phyloP scores from a whole-genome alignment of 2,113 vertebrate species.

The Himantopus leucocephalus region DNA sequence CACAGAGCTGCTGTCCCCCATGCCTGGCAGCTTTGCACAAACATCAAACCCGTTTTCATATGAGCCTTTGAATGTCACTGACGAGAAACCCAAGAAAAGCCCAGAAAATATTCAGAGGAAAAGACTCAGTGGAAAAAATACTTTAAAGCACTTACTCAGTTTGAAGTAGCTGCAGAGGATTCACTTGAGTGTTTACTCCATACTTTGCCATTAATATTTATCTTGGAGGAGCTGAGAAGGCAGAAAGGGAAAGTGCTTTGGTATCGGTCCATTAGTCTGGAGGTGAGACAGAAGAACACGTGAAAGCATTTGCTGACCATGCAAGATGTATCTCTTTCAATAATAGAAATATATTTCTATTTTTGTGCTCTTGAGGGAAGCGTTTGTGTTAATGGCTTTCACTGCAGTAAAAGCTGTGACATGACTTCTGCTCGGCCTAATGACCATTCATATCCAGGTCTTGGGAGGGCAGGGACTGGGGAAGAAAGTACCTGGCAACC shows the following conservation, averaged over 20 bases:
- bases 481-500: background rate
- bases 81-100: background rate
- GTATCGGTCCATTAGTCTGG: background rate
- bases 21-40: background rate
- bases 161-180: background rate
- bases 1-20: background rate
- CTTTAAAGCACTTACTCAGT: background rate
- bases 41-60: background rate
- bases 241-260: slow-evolving; percentile 2
- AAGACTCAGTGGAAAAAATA: background rate
- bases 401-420: background rate
- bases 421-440: background rate
- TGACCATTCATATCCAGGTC: background rate
- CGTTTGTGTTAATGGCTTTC: background rate
- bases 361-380: background rate
- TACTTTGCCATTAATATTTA: background rate
- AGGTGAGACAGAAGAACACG: background rate
- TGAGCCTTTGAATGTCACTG: background rate
- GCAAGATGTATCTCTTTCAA: background rate
- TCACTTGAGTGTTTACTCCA: background rate
- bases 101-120: background rate
- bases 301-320: background rate
- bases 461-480: background rate
- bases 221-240: slow-evolving; percentile 17
- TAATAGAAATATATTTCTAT: background rate